phyloP scores from a whole-genome alignment of 2,113 vertebrate genomes.

The Notothenia coriiceps region DNA sequence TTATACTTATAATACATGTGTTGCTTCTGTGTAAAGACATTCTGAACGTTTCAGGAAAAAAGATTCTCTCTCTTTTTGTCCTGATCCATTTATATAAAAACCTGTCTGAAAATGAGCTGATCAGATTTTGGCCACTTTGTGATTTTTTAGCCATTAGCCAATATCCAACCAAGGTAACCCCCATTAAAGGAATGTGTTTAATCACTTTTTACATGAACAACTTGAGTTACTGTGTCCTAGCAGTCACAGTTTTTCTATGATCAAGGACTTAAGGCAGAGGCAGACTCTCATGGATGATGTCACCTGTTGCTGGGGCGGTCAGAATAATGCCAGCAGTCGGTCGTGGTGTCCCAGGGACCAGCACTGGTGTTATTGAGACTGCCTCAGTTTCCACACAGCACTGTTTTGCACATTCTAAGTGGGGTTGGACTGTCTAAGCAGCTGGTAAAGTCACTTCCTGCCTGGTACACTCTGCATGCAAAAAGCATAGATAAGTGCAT shows the following conservation, averaged over 20 bases:
- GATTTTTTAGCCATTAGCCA: no score
- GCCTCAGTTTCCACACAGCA: conserved; percentile 58
- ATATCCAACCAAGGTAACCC: no score
- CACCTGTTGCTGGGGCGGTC: conserved; percentile 71
- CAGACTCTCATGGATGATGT: conserved; percentile 46
- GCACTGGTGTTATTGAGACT: conserved; percentile 83
- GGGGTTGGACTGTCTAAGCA: conserved; percentile 5
- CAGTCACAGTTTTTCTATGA: background rate
- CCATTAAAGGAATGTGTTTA: background rate
- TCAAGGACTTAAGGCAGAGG: background rate
- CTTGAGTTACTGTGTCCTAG: background rate
- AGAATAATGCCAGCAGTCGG: conserved; percentile 84
- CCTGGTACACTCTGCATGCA: background rate
- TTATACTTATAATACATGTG: no score
- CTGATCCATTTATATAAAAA: no score
- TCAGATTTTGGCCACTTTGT: no score
- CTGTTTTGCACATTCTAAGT: conserved; percentile 15
- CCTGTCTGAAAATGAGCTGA: no score
- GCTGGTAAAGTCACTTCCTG: conserved; percentile 5
- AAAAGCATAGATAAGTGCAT: background rate
- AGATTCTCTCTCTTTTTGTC: no score
- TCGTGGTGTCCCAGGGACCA: conserved; percentile 75
- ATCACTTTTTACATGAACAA: background rate
- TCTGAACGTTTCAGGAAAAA: no score
- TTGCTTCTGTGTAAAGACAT: no score